Percentiles rank a stretch among this genome's conserved stretches.
phyloP scores from a whole-genome alignment of 2,113 vertebrate species.

The Cephalopholis sonnerati region DNA sequence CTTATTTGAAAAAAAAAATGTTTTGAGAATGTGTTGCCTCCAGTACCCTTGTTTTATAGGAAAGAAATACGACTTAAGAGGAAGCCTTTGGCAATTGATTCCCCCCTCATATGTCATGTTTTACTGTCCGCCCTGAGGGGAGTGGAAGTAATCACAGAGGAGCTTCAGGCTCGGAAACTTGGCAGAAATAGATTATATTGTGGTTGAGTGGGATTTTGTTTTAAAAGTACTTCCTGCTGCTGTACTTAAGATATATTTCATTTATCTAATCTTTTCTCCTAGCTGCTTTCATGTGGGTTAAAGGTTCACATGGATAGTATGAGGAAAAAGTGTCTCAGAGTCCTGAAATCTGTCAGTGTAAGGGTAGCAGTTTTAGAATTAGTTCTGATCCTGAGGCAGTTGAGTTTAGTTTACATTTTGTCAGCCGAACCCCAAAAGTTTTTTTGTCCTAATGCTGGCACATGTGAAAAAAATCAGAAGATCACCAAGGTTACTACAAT shows the following conservation, averaged over 20 bases:
- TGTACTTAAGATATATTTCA: background rate
- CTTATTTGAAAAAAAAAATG: background rate
- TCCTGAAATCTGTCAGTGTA: background rate
- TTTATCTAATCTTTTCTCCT: background rate
- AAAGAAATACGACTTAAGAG: background rate
- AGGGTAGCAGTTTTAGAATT: too few species aligned
- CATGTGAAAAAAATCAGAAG: too few species aligned
- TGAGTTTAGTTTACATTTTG: too few species aligned
- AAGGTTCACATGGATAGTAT: background rate
- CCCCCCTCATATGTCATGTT: conserved; percentile 13
- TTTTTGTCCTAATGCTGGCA: too few species aligned
- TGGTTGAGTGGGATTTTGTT: background rate
- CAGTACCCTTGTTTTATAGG: background rate
- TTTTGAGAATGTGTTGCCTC: background rate
- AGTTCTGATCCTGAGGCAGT: too few species aligned
- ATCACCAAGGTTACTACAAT: background rate
- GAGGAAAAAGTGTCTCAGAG: too few species aligned
- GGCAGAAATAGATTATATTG: conserved; percentile 15
- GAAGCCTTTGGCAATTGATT: background rate
- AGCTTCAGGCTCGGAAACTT: background rate
- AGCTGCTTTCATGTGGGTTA: background rate
- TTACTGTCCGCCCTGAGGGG: conserved; percentile 19
- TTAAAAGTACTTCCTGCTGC: background rate
- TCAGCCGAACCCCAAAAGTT: too few species aligned
- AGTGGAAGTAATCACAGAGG: conserved; percentile 6